Evolutionary conservation across 2,888 invertebrate genomes (phyloP).

Genomic region (Machimus rusticus): DNA sequence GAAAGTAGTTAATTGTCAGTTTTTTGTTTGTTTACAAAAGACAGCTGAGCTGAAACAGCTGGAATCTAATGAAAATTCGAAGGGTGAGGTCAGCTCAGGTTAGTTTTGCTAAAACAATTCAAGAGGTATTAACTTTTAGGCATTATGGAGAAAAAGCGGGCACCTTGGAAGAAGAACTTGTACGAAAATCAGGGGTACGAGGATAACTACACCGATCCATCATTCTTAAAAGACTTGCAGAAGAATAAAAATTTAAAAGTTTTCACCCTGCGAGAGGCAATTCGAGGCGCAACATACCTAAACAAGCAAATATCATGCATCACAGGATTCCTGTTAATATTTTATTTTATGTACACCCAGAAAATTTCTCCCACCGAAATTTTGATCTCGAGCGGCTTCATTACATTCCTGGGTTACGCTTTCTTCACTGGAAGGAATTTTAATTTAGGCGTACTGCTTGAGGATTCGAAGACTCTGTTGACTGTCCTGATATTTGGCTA

Average conservation of each 20-base stretch:
- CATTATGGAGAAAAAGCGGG: conserved; percentile 42
- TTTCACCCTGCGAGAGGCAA: conserved; percentile 73
- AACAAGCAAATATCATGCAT: conserved; percentile 83
- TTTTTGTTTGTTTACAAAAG: background rate
- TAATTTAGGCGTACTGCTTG: conserved; percentile 58
- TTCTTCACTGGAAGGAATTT: conserved; percentile 64
- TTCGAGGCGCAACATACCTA: conserved; percentile 78
- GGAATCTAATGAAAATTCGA: background rate
- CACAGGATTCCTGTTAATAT: conserved; percentile 75
- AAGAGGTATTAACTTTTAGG: background rate
- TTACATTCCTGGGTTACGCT: conserved; percentile 71
- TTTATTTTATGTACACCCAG: conserved; percentile 75
- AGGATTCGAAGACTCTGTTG: conserved; percentile 79
- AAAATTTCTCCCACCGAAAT: conserved; percentile 71
- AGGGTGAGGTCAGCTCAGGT: background rate
- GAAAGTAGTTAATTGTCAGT: background rate
- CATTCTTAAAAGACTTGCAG: conserved; percentile 83
- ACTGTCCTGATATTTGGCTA: conserved; percentile 88
- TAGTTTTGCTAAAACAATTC: background rate
- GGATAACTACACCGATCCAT: conserved; percentile 90
- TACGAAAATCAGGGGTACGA: conserved; percentile 87
- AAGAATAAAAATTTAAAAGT: conserved; percentile 84
- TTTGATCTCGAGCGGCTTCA: conserved; percentile 66
- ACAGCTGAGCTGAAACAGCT: background rate
- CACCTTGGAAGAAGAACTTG: conserved; percentile 83